Base-by-base conservation (phyloP, 2,797 vertebrate genomes). In the Pachyuromys duprasi region DNA sequence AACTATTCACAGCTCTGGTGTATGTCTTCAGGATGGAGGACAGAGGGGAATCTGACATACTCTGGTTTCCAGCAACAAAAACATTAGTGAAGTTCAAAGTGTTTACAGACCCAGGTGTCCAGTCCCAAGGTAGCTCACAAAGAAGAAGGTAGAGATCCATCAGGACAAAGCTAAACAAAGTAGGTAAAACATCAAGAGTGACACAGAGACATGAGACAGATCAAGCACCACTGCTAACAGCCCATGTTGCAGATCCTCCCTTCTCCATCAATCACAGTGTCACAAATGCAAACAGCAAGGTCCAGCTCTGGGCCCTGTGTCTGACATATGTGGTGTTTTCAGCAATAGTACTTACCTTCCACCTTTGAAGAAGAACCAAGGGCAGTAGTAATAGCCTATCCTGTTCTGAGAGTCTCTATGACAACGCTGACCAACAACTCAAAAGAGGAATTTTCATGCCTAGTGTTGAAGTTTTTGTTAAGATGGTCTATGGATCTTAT, bases 241-340 rank as follows among this genome's bases (percentile, higher is more conserved):
- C 7, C 49, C 39, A 1, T 0, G 13, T 28, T 33, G 57, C 4
- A 22, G 5, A 15, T 39, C 83, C 70, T 62, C 70, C 8, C 57
- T 67, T 70, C 12, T 69, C 79, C 45, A 20, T 63, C 12, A n/a
- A 60, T 53, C 69, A n/a, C 8, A 5, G 69, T 0, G n/a, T 15
- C 33, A 31, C 60, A 18, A 28, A 95, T 93, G 90, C 92, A 96
- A 90, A 98, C 86, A 98, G 74, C 86, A 82, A 98, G 96, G 98
- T 18, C 11, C 42, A 53, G 63, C 20, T 33, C 62, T 65, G 28
- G 17, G 62, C 4, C 11, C 39, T 83, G 39, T 31, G 39, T 39
- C 79, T 42, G 57, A 62, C 26, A 17, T 4, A 6, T 5, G 33
- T 2, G 11, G 5, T 67, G 62, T 12, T 49, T 45, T 49, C 24